Percentiles rank a stretch among this genome's conserved stretches.
Conservation (phyloP, 2,888 invertebrate species). For the Synanthedon vespiformis region DNA sequence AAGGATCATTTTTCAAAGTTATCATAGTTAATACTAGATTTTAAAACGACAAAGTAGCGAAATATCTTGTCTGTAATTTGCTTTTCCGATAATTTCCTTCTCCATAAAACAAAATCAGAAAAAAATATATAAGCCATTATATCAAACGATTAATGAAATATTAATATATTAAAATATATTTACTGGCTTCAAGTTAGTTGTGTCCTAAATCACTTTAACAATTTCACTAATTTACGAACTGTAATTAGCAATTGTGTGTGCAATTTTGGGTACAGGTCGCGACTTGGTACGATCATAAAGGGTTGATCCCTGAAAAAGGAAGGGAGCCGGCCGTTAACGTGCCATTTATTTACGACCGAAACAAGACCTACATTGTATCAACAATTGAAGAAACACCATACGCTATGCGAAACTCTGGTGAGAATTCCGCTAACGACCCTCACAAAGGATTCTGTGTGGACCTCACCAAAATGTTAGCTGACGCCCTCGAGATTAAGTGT, state of each 20-base stretch:
- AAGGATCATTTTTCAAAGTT: too few species aligned
- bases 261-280: conserved; percentile 71
- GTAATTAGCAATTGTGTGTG: neutral
- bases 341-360: conserved; percentile 77
- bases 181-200: too few species aligned
- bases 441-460: conserved; percentile 94
- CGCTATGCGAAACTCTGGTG: conserved; percentile 79
- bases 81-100: too few species aligned
- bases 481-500: conserved; percentile 87
- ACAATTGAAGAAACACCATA: conserved; percentile 91
- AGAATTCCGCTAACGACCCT: conserved; percentile 76
- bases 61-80: too few species aligned
- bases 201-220: too few species aligned
- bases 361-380: conserved; percentile 87
- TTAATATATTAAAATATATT: too few species aligned
- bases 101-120: too few species aligned
- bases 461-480: conserved; percentile 83
- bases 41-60: too few species aligned
- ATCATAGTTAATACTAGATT: too few species aligned
- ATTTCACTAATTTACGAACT: neutral
- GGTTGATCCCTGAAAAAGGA: conserved; percentile 79
- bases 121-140: too few species aligned
- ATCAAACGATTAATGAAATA: too few species aligned
- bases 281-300: conserved; percentile 86
- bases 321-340: conserved; percentile 77